phyloP scores from a whole-genome alignment of 2,113 vertebrate genomes.

The Epinephelus lanceolatus region DNA sequence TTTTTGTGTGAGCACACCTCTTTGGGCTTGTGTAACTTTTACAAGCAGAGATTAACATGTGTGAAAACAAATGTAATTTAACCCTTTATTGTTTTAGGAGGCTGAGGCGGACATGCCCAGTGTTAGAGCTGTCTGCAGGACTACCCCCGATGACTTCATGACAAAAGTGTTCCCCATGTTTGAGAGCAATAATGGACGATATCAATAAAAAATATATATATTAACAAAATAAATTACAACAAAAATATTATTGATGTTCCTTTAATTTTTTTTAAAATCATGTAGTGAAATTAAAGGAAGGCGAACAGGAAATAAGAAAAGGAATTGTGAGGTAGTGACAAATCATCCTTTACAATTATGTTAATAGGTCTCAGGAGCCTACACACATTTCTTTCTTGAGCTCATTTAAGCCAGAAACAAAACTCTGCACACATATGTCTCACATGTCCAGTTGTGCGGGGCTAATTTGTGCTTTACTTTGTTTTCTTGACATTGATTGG shows the following conservation, averaged over 20 bases:
- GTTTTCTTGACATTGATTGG: constrained; percentile 83
- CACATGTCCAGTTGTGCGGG: constrained; percentile 54
- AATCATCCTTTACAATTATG: constrained; percentile 26
- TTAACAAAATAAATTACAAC: background rate
- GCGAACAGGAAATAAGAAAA: background rate
- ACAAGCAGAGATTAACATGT: constrained; percentile 81
- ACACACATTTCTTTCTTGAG: constrained; percentile 30
- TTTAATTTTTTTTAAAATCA: background rate
- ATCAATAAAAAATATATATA: background rate
- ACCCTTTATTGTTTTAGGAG: constrained; percentile 75
- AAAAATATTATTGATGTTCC: background rate
- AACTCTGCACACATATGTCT: constrained; percentile 56
- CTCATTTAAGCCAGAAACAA: constrained; percentile 46
- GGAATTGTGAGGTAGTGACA: background rate
- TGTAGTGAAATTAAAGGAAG: background rate
- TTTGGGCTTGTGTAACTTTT: constrained; percentile 75
- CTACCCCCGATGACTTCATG: constrained; percentile 6
- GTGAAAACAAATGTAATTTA: constrained; percentile 82
- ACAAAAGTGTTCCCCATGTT: background rate
- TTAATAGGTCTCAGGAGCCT: constrained; percentile 53
- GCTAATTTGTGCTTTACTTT: constrained; percentile 68
- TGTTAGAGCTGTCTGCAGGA: constrained; percentile 39
- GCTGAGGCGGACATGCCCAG: constrained; percentile 44
- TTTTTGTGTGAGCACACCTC: constrained; percentile 75
- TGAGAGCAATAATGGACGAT: background rate